A percentile compares a stretch with the other conserved stretches of the same genome.
These are phyloP conservation scores for Nymphicus hollandicus DNA, from an alignment of 2,113 vertebrate species.

Conservation along the genomic window DNA sequence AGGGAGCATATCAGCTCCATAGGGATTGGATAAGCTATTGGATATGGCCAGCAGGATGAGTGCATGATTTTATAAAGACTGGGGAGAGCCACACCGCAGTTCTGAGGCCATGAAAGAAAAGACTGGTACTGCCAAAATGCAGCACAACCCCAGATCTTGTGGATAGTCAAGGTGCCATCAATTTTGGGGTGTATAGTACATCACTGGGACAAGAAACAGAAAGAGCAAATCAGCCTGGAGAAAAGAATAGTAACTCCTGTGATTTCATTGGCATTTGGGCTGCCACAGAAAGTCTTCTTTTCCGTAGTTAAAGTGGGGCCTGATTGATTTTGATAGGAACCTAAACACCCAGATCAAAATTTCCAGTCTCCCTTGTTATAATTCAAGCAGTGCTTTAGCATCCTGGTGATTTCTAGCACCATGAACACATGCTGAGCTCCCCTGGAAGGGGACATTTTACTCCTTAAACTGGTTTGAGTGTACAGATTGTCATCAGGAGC, in stretches of 20 bases:
- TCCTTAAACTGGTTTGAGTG: background rate
- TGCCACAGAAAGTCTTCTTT: slow-evolving; percentile 9
- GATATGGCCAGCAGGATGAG: background rate
- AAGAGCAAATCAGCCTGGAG: background rate
- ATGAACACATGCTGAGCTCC: background rate
- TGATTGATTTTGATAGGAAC: background rate
- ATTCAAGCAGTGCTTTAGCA: background rate
- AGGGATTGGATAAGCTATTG: background rate
- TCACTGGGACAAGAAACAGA: background rate
- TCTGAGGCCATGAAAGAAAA: background rate
- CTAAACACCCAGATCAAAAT: background rate
- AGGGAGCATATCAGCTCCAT: background rate
- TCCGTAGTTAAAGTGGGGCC: background rate
- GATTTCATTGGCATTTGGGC: background rate
- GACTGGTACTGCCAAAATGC: background rate
- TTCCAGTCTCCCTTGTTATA: background rate
- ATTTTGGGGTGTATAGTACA: background rate
- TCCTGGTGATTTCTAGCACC: background rate
- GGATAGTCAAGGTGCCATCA: background rate
- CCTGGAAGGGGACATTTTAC: background rate
- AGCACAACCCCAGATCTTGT: background rate
- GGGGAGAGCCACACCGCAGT: background rate
- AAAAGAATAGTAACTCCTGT: background rate
- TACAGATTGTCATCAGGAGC: background rate
- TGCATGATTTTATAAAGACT: background rate